Evolutionary conservation across 1,140 invertebrate species (phyloP).

Genomic region (Megathymus violae): DNA sequence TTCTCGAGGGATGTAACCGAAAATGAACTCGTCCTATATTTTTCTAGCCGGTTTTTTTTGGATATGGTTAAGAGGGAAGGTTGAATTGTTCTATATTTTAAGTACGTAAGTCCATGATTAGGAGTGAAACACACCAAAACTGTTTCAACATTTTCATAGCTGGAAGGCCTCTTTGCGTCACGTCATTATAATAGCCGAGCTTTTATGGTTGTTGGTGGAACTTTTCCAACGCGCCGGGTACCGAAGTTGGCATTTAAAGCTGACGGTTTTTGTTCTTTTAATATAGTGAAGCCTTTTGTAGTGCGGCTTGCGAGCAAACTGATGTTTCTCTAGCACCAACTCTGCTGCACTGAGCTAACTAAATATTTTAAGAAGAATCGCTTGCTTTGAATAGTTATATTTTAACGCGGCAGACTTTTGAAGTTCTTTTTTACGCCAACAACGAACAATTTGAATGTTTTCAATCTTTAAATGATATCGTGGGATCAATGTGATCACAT

Average conservation of each 20-base stretch:
- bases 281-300: slow-evolving; percentile 43
- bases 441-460: background rate
- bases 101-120: slow-evolving; percentile 37
- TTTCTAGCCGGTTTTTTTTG: slow-evolving; percentile 12
- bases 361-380: slow-evolving; percentile 28
- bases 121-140: slow-evolving; percentile 41
- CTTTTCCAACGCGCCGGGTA: slow-evolving; percentile 45
- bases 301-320: slow-evolving; percentile 21
- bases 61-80: slow-evolving; percentile 10
- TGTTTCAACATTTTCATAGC: slow-evolving; percentile 47
- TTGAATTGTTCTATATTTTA: slow-evolving; percentile 31
- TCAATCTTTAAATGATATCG: background rate
- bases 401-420: slow-evolving; percentile 11
- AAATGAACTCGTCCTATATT: slow-evolving; percentile 3
- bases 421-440: slow-evolving; percentile 9
- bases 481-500: no score
- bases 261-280: slow-evolving; percentile 49
- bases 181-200: slow-evolving; percentile 51
- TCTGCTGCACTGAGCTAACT: slow-evolving; percentile 18
- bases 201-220: slow-evolving; percentile 48
- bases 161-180: slow-evolving; percentile 48
- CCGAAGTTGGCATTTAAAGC: slow-evolving; percentile 45
- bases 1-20: background rate
- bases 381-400: slow-evolving; percentile 21
- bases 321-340: slow-evolving; percentile 29